Conservation (phyloP, 1,140 invertebrate species). For the Anoplophora glabripennis region DNA sequence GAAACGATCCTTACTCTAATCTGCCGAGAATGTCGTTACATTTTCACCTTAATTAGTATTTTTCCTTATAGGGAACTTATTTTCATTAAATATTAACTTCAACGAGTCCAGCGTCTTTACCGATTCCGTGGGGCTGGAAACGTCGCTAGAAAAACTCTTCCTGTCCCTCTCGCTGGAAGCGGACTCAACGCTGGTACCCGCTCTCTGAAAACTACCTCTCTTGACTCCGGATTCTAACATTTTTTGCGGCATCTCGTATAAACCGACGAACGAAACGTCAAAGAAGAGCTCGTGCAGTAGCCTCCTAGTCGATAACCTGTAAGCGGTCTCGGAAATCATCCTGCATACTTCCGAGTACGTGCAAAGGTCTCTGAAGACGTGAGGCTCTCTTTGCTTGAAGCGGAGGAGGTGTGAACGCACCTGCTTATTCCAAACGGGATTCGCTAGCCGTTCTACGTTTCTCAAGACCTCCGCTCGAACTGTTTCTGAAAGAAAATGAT, state of each 20-base stretch:
- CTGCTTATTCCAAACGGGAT: conserved; percentile 65
- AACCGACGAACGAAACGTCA: conserved; percentile 57
- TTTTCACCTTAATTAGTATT: too few relatives aligned
- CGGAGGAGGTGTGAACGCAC: conserved; percentile 67
- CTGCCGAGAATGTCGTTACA: too few relatives aligned
- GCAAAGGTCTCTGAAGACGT: conserved; percentile 83
- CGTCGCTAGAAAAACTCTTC: conserved; percentile 22
- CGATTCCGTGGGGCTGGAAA: conserved; percentile 28
- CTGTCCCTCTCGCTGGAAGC: conserved; percentile 13
- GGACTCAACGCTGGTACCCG: background rate
- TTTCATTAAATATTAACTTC: conserved; percentile 44
- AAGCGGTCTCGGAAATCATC: conserved; percentile 73
- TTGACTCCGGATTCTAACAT: conserved; percentile 6
- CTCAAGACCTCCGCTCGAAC: conserved; percentile 53
- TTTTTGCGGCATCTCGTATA: conserved; percentile 12
- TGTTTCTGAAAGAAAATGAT: conserved; percentile 21
- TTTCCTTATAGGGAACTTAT: conserved; percentile 48
- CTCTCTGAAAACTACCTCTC: background rate
- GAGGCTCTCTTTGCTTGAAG: conserved; percentile 83
- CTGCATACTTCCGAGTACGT: conserved; percentile 90
- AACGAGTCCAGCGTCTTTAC: conserved; percentile 42
- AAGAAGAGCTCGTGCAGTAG: conserved; percentile 94
- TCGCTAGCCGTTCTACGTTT: conserved; percentile 64
- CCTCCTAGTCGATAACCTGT: conserved; percentile 76
- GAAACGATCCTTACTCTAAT: too few relatives aligned